Evolutionary conservation across 2,113 vertebrate species (phyloP).

Genomic region (Myocastor coypus): DNA sequence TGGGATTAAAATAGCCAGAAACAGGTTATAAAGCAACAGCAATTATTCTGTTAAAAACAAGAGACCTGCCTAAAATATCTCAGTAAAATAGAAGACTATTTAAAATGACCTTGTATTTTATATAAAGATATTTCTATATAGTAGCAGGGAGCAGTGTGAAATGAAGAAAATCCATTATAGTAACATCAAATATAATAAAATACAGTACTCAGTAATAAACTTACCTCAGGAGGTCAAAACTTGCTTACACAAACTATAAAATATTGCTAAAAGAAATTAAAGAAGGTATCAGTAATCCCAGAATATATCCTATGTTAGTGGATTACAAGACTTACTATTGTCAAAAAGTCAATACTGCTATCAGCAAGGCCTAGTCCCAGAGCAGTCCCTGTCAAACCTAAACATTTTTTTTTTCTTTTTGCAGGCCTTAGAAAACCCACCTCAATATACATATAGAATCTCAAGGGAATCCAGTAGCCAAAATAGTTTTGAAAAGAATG

Average conservation of each 20-base stretch:
- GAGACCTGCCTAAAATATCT: neutral
- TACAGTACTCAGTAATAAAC: neutral
- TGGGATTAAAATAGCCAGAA: neutral
- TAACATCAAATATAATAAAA: conserved; percentile 19
- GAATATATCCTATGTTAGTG: neutral
- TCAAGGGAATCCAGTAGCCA: neutral
- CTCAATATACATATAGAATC: neutral
- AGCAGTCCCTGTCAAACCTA: neutral
- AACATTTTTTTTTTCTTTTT: conserved; percentile 46
- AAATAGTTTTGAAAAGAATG: neutral
- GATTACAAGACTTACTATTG: neutral
- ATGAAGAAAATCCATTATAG: conserved; percentile 2
- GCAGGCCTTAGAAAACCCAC: neutral
- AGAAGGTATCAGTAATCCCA: neutral
- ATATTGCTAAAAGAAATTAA: neutral
- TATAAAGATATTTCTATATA: neutral
- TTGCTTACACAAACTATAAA: neutral
- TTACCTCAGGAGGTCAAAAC: neutral
- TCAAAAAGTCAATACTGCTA: neutral
- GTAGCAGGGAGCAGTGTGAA: neutral
- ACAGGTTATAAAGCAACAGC: neutral
- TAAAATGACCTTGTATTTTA: conserved; percentile 18
- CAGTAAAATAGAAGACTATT: neutral
- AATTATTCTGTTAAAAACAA: neutral
- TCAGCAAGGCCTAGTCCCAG: neutral